A percentile compares a stretch with the other conserved stretches of the same genome.
These are phyloP conservation scores for Lophotis ruficrista DNA, from an alignment of 2,113 vertebrate genomes.

Conservation along the genomic window DNA sequence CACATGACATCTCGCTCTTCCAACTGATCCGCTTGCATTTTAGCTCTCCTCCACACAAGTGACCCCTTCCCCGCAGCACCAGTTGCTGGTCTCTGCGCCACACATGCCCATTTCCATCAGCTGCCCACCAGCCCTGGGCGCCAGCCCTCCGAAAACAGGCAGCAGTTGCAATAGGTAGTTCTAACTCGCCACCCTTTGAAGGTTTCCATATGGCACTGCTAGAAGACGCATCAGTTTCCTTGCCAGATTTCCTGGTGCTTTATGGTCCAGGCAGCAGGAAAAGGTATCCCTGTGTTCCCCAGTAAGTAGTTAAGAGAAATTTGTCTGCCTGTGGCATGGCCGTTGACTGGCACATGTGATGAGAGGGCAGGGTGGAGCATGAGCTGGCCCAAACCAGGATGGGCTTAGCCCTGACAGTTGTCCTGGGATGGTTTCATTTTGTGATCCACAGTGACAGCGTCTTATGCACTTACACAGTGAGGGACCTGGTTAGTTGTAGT, in stretches of 20 bases:
- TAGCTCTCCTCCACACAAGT: not conserved
- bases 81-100: not conserved
- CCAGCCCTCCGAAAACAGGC: not conserved
- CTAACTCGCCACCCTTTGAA: not conserved
- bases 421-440: not conserved
- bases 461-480: not conserved
- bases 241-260: not conserved
- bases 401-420: not conserved
- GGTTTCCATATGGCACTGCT: not conserved
- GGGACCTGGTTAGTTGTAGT: not conserved
- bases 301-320: not conserved
- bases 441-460: not conserved
- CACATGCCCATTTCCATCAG: not conserved
- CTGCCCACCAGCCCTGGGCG: not conserved
- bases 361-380: not conserved
- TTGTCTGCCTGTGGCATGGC: not conserved
- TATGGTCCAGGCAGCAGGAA: not conserved
- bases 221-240: not conserved
- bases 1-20: not conserved
- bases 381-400: not conserved
- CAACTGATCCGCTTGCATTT: accelerated
- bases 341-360: not conserved
- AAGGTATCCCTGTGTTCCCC: not conserved
- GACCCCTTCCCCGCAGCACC: not conserved
- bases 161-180: not conserved